Percentiles rank a stretch among this genome's conserved stretches.
phyloP scores from a whole-genome alignment of 2,797 vertebrate species.

The Buceros bicornis region DNA sequence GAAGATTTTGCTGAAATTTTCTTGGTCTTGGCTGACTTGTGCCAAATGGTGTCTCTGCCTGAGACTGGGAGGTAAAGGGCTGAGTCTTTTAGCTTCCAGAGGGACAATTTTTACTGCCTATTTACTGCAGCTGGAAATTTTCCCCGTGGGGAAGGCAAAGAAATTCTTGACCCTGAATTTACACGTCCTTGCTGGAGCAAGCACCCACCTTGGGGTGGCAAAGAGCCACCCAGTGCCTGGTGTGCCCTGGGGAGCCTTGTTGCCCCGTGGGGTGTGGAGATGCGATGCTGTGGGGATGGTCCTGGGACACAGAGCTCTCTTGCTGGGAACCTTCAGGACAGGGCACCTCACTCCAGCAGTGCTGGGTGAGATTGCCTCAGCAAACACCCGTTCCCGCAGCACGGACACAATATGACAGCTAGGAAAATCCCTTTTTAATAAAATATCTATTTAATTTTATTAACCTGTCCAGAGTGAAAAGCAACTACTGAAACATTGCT shows the following conservation, averaged over 20 bases:
- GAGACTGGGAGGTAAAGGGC: neutral
- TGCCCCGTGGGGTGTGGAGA: neutral
- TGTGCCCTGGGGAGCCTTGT: neutral
- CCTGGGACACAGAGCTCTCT: neutral
- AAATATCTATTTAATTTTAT: neutral
- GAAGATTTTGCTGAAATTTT: constrained; percentile 3
- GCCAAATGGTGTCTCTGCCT: neutral
- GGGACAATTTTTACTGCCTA: neutral
- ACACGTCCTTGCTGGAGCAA: neutral
- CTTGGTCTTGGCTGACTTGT: constrained; percentile 1
- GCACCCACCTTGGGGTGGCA: neutral
- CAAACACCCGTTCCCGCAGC: neutral
- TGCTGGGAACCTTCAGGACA: neutral
- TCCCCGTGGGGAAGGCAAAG: neutral
- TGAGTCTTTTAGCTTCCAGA: neutral
- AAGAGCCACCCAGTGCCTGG: fast-evolving
- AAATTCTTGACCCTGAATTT: neutral
- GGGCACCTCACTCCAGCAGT: neutral
- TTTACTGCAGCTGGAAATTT: neutral
- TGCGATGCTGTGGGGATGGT: fast-evolving
- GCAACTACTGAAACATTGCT: neutral
- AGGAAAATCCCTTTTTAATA: neutral
- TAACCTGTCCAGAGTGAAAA: neutral
- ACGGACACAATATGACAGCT: neutral
- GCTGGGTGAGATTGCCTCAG: neutral